These are phyloP conservation scores for Acanthosepion esculentum DNA, from an alignment of 2,888 invertebrate species.

Conservation along the genomic window DNA sequence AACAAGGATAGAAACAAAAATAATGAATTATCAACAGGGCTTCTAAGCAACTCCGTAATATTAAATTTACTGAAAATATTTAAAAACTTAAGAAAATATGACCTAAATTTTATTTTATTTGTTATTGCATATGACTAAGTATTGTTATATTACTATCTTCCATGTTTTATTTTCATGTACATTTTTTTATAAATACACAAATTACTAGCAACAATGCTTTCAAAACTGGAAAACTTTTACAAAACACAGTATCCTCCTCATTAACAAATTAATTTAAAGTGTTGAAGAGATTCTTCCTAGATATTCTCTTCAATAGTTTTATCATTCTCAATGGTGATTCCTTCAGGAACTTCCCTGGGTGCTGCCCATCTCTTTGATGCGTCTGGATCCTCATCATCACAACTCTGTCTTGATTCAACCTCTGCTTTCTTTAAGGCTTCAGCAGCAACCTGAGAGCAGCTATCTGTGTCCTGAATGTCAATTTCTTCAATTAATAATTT, in stretches of 20 bases:
- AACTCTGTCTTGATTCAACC: background rate
- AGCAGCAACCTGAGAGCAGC: background rate
- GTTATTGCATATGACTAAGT: background rate
- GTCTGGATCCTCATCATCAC: background rate
- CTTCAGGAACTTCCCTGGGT: background rate
- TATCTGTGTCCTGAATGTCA: background rate
- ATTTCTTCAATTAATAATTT: background rate
- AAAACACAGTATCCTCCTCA: too few species aligned
- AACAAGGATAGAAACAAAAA: too few species aligned
- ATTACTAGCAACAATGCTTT: background rate
- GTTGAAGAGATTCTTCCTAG: background rate
- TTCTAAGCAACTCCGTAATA: too few species aligned
- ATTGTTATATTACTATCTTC: background rate
- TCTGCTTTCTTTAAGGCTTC: background rate
- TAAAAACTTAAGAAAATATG: background rate
- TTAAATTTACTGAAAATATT: too few species aligned
- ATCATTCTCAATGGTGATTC: background rate
- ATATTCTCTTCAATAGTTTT: background rate
- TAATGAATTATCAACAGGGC: too few species aligned
- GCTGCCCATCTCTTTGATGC: background rate
- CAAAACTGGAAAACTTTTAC: too few species aligned
- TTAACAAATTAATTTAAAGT: background rate
- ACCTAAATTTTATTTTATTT: background rate
- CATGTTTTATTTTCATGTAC: background rate
- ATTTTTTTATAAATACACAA: background rate